Evolutionary conservation across 2,888 invertebrate genomes (phyloP).

Genomic region (Troides oblongomaculatus): DNA sequence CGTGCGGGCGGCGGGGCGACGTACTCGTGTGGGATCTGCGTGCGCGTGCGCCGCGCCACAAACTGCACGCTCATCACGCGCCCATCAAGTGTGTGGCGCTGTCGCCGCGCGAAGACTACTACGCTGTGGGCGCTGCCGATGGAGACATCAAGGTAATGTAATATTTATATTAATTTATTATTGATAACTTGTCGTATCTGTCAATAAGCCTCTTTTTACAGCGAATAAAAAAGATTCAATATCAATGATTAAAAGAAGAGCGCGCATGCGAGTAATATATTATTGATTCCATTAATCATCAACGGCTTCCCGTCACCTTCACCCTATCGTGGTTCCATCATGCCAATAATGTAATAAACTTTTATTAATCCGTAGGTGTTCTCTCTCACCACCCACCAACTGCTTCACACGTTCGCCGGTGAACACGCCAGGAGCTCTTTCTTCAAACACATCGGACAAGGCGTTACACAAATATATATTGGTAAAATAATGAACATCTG

Average conservation of each 20-base stretch:
- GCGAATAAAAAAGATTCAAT: too few relatives aligned
- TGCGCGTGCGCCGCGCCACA: conserved; percentile 91
- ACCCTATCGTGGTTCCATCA: too few relatives aligned
- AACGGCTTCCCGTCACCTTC: too few relatives aligned
- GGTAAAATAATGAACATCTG: conserved; percentile 44
- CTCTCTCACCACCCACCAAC: conserved; percentile 92
- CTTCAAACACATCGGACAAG: conserved; percentile 98
- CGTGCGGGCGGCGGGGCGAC: conserved; percentile 98
- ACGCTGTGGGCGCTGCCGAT: conserved; percentile 96
- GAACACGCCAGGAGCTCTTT: conserved; percentile 98
- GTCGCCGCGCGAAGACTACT: conserved; percentile 97
- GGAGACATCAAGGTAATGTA: conserved; percentile 91
- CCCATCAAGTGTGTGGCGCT: conserved; percentile 96
- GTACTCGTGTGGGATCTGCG: conserved; percentile 97
- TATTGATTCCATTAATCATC: too few relatives aligned
- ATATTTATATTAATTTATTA: too few relatives aligned
- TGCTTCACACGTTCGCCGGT: conserved; percentile 92
- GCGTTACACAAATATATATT: conserved; percentile 96
- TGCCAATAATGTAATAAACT: too few relatives aligned
- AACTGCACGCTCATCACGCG: conserved; percentile 93
- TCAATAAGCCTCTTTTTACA: too few relatives aligned
- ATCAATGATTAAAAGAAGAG: too few relatives aligned
- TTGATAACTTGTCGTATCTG: too few relatives aligned
- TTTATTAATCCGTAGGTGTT: conserved; percentile 85
- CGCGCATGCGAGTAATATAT: too few relatives aligned